Conservation (phyloP, 2,888 invertebrate species). For the Drosophila pseudotalamancana region DNA sequence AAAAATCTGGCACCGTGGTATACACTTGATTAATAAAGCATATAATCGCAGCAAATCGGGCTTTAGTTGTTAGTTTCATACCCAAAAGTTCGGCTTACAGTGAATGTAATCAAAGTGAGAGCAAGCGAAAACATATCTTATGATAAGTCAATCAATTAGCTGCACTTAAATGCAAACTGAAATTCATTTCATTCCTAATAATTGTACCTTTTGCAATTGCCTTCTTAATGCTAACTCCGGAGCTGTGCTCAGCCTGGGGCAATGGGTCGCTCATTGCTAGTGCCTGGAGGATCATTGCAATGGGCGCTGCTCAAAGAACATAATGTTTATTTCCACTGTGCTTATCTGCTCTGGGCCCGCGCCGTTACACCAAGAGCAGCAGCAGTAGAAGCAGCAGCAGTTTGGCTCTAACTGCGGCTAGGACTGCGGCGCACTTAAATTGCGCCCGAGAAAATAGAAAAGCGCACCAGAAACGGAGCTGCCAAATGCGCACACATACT, state of each 20-base stretch:
- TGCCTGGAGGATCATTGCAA: slow-evolving; percentile 57
- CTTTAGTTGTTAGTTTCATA: too few species aligned
- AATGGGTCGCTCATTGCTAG: slow-evolving; percentile 44
- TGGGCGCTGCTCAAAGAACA: slow-evolving; percentile 44
- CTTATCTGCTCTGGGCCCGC: slow-evolving; percentile 62
- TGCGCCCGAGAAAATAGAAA: slow-evolving; percentile 64
- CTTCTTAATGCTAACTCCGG: too few species aligned
- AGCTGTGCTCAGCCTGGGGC: slow-evolving; percentile 3
- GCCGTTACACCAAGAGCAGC: too few species aligned
- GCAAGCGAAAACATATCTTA: too few species aligned
- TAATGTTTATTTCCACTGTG: slow-evolving; percentile 76
- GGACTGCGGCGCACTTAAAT: slow-evolving; percentile 59
- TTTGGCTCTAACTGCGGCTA: slow-evolving; percentile 12
- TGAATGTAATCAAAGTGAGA: too few species aligned
- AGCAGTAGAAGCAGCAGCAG: slow-evolving; percentile 21
- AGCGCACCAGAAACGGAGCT: slow-evolving; percentile 56
- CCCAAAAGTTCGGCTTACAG: too few species aligned
- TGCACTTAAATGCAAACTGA: too few species aligned
- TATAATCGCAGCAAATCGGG: not conserved
- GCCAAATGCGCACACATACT: slow-evolving; percentile 67
- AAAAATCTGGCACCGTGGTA: slow-evolving; percentile 51
- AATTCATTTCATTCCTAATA: not conserved
- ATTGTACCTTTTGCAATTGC: slow-evolving; percentile 2
- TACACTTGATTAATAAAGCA: not conserved
- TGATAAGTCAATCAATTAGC: too few species aligned